Evolutionary conservation across 2,113 vertebrate species (phyloP), one percentile per base, ranked within the genome.

Genomic region (Sula dactylatra): DNA sequence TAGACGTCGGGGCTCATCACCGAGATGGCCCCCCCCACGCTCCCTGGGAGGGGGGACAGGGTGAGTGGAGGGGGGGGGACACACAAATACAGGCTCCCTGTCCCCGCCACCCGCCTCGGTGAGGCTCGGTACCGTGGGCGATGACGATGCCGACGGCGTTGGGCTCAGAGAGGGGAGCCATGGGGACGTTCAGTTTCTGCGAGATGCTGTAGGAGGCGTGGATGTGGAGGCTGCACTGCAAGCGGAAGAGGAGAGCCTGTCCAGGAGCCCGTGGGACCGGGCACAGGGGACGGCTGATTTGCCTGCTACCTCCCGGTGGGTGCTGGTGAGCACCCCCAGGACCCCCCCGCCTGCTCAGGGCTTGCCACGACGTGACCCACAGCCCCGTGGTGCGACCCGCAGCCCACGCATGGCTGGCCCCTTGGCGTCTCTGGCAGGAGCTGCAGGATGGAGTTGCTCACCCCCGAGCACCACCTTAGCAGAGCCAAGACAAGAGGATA

Each of bases 221-320:
- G 96, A 99, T 99, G 97, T 99, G 99, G 91, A 99, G 99, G 96
- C 98, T 99, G 97, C 99, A 99, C 99, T 99, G 99, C 82, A 97
- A 47, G 93, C 54, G 82, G 16, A 34, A 89, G 88, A 87, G 31
- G 52, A 31, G 25, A 72, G 29, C 36, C 20, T 40, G 59, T 40
- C 77, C 55, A 91, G 82, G 79, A 52, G 62, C 62, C 22, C 59
- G 4, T 4, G 34, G 27, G 13, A 59, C 32, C 9, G 7, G 14
- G 14, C 5, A 10, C 3, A 4, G 17, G 38, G 26, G 29, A 11
- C 5, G 17, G 9, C 2, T 3, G 16, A 8, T 11, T 18, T 14
- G 2, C 62, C 82, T 11, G 0, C 7, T 26, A 47, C 62, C 32
- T n/a, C 18, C 29, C 7, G 0, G 4, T 5, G 21, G 56, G 26